Conservation (phyloP, 2,113 vertebrate genomes). For the Nyctereutes procyonoides region DNA sequence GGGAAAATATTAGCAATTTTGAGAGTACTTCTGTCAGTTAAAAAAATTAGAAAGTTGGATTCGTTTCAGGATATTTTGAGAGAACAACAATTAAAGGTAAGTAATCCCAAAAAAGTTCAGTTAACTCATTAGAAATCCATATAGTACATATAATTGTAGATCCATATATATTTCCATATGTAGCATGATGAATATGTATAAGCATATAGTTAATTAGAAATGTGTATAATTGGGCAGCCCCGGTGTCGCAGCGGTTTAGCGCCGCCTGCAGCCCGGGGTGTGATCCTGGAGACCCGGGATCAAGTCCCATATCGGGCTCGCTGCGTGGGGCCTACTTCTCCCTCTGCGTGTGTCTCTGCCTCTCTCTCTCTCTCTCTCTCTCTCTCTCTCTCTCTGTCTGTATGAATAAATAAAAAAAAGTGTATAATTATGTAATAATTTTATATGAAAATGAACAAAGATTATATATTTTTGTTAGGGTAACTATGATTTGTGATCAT, state of each 20-base stretch:
- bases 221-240: constrained; percentile 4
- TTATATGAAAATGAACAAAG: constrained; percentile 61
- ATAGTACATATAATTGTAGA: neutral
- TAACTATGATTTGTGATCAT: neutral
- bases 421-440: constrained; percentile 5
- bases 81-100: constrained; percentile 66
- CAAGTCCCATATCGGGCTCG: too few relatives aligned
- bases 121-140: constrained; percentile 37
- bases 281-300: too few relatives aligned
- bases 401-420: too few relatives aligned
- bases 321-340: too few relatives aligned
- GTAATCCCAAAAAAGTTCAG: constrained; percentile 37
- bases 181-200: neutral
- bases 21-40: constrained; percentile 24
- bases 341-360: too few relatives aligned
- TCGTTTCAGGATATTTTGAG: constrained; percentile 54
- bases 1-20: constrained; percentile 27
- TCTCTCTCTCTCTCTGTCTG: too few relatives aligned
- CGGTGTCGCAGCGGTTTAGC: too few relatives aligned
- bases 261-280: too few relatives aligned
- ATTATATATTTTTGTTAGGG: constrained; percentile 14
- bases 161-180: neutral
- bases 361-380: too few relatives aligned
- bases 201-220: constrained; percentile 37
- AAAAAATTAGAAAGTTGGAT: constrained; percentile 13